These are phyloP conservation scores for Geococcyx californianus DNA, from an alignment of 2,113 vertebrate genomes.

Conservation along the genomic window DNA sequence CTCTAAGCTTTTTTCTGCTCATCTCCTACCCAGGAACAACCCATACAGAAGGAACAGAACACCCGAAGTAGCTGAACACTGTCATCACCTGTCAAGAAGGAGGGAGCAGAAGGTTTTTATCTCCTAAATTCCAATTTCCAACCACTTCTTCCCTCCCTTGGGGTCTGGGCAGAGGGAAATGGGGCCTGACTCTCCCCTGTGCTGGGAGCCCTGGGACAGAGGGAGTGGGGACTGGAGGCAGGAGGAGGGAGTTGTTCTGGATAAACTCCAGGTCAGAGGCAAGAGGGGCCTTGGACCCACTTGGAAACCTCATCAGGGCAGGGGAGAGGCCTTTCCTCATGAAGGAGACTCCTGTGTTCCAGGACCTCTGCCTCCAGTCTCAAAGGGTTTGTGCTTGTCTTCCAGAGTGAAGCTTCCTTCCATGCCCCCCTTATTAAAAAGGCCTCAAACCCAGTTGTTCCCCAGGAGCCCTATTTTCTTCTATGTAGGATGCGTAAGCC, in stretches of 20 bases:
- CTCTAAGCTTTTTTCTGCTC: neutral
- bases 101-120: neutral
- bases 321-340: neutral
- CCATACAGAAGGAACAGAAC: neutral
- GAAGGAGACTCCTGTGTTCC: neutral
- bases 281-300: neutral
- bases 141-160: neutral
- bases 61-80: neutral
- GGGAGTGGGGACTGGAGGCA: neutral
- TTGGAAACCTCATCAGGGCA: neutral
- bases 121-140: neutral
- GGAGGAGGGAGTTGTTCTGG: neutral
- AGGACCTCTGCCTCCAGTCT: neutral
- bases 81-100: neutral
- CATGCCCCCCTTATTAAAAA: neutral
- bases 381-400: neutral
- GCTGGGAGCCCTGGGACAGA: fast-evolving
- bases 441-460: neutral
- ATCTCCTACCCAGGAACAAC: neutral
- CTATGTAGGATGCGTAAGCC: fast-evolving
- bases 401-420: neutral
- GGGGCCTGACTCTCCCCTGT: fast-evolving
- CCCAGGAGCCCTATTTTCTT: neutral
- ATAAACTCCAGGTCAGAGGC: conserved; percentile 35
- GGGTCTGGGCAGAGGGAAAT: neutral